Evolutionary conservation across 53 echinoderm and acorn worm genomes (phyloP), one percentile per base, ranked within the genome.

Genomic region (Paelopatides confundens): DNA sequence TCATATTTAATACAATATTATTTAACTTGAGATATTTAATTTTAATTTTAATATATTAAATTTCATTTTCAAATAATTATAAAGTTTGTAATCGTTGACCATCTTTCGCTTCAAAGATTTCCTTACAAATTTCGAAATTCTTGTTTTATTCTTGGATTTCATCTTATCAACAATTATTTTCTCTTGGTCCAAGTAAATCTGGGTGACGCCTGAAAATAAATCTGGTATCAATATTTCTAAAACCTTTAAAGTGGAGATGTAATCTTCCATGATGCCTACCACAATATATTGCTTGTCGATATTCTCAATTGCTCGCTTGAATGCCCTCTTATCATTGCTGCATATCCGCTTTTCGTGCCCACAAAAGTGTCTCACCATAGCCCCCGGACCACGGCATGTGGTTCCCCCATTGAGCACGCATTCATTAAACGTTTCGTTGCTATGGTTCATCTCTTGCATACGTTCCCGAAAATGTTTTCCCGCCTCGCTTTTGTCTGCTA

Each of bases 241-340:
- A 36, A 35, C 26, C 37, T 83, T 63, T 38, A 83, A 30, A 23
- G 40, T 37, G 1, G 63, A 14, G 2, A 83, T 0, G 40, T 83
- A 83, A 64, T 83, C 84, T 14, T 83, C 84, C 84, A 83, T 83
- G 1, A 83, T 65, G 4, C 84, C 84, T 24, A 83, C 65, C n/a
- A 65, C 15, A 0, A 23, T 7, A 14, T 83, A 83, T 8, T 79
- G 21, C 8, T 79, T 79, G 54, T 79, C 18, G 5, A 79, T 52
- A 33, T 50, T 79, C 13, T 50, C 29, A 18, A 79, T 6, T 12
- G 79, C 79, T 31, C 27, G 63, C 8, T 64, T 10, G 4, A 38
- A 64, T 11, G 65, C 63, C 13, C 6, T 24, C 40, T 63, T 65
- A 15, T 10, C 10, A 31, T 0, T 39, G 5, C 21, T 39, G 15